Conservation (phyloP, 2,888 invertebrate species). For the Eupithecia exiguata region DNA sequence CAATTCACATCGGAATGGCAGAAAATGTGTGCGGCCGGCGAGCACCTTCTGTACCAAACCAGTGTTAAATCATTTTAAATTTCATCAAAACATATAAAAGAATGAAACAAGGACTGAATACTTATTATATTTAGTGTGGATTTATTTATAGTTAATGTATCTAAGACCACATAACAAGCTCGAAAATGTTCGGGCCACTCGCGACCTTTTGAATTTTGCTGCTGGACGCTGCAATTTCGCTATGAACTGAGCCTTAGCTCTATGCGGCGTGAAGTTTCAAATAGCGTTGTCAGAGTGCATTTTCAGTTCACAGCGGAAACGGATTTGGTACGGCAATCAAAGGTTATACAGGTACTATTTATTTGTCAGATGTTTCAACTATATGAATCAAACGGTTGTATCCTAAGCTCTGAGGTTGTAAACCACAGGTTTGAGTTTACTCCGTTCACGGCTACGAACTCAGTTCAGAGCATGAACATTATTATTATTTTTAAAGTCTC, state of each 20-base stretch:
- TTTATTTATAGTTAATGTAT: no score
- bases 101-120: no score
- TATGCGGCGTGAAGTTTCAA: not conserved
- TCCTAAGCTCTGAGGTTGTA: not conserved
- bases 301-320: not conserved
- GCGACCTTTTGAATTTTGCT: not conserved
- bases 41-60: no score
- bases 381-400: not conserved
- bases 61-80: no score
- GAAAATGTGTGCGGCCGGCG: no score
- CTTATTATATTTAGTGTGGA: no score
- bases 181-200: no score
- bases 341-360: not conserved
- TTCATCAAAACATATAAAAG: no score
- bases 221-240: not conserved
- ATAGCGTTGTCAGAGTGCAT: not conserved
- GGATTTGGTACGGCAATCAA: not conserved
- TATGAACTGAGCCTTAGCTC: not conserved
- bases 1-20: no score
- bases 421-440: not conserved
- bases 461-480: no score
- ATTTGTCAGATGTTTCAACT: slow-evolving; percentile 1
- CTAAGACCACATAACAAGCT: no score
- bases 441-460: not conserved
- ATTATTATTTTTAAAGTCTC: no score